phyloP scores from a whole-genome alignment of 1,140 invertebrate genomes.

The Chironomus striatipennis region DNA sequence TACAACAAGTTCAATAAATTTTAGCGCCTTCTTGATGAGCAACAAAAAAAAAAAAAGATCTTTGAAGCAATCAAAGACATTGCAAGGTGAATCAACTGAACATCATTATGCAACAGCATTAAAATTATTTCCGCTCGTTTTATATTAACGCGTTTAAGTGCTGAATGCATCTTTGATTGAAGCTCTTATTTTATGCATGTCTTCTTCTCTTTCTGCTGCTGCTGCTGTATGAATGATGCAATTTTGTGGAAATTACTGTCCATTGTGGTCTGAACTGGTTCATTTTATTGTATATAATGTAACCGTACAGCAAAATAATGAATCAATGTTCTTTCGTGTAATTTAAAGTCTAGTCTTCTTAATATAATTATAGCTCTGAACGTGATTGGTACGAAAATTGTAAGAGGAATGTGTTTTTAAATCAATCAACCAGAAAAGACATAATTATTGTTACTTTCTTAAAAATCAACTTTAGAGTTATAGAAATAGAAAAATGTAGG shows the following conservation, averaged over 20 bases:
- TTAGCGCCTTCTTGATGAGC: not conserved
- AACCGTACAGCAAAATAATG: no score
- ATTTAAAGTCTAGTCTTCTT: no score
- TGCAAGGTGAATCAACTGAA: not conserved
- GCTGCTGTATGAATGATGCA: not conserved
- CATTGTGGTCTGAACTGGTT: no score
- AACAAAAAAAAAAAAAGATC: not conserved
- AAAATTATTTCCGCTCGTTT: not conserved
- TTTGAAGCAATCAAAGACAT: not conserved
- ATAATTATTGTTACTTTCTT: no score
- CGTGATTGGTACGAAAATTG: no score
- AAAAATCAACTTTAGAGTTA: no score
- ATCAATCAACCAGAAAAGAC: no score
- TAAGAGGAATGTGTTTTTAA: no score
- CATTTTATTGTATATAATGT: no score
- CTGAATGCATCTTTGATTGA: slow-evolving; percentile 1
- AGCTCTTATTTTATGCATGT: not conserved
- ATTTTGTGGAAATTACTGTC: not conserved
- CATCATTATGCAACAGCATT: slow-evolving; percentile 7
- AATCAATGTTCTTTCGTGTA: no score
- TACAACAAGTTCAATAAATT: not conserved
- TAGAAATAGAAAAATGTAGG: no score
- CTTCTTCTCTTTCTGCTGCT: not conserved
- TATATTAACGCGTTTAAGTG: not conserved
- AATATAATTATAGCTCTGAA: no score